These are phyloP conservation scores for Epizoanthus ramosus DNA, from an alignment of 92 coral and sea anemone species.

Conservation along the genomic window DNA sequence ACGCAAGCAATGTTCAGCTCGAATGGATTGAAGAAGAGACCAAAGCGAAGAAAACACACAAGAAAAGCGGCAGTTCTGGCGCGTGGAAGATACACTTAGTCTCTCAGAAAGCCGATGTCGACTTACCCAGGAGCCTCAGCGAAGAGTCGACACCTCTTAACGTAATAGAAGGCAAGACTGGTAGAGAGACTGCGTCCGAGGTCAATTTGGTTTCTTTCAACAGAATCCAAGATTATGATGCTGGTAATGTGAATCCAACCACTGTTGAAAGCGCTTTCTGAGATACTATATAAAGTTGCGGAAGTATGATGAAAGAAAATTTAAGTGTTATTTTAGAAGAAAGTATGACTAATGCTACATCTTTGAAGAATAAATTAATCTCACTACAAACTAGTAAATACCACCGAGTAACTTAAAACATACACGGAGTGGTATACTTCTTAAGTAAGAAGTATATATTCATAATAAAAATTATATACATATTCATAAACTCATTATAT, in stretches of 20 bases:
- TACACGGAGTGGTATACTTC: too few relatives aligned
- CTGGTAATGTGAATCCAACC: not conserved
- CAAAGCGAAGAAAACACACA: slow-evolving; percentile 26
- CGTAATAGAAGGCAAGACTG: not conserved
- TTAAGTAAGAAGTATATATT: too few relatives aligned
- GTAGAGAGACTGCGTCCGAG: slow-evolving; percentile 9
- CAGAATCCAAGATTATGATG: not conserved
- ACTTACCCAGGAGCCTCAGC: not conserved
- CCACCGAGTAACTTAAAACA: too few relatives aligned
- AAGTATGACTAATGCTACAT: too few relatives aligned
- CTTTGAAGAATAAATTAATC: too few relatives aligned
- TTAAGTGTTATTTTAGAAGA: not conserved
- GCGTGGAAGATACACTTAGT: slow-evolving; percentile 39
- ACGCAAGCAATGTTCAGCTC: slow-evolving; percentile 20
- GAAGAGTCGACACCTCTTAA: slow-evolving; percentile 4
- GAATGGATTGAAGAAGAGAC: slow-evolving; percentile 26
- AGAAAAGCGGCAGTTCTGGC: slow-evolving; percentile 33
- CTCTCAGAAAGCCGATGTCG: slow-evolving; percentile 30
- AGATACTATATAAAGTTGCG: not conserved
- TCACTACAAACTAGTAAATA: too few relatives aligned
- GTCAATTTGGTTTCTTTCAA: slow-evolving; percentile 26
- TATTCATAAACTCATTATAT: too few relatives aligned
- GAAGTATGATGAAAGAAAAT: not conserved
- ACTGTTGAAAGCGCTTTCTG: slow-evolving; percentile 30
- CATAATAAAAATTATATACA: too few relatives aligned